These are phyloP conservation scores for Spodoptera littoralis DNA, from an alignment of 2,888 invertebrate species.

Conservation along the genomic window DNA sequence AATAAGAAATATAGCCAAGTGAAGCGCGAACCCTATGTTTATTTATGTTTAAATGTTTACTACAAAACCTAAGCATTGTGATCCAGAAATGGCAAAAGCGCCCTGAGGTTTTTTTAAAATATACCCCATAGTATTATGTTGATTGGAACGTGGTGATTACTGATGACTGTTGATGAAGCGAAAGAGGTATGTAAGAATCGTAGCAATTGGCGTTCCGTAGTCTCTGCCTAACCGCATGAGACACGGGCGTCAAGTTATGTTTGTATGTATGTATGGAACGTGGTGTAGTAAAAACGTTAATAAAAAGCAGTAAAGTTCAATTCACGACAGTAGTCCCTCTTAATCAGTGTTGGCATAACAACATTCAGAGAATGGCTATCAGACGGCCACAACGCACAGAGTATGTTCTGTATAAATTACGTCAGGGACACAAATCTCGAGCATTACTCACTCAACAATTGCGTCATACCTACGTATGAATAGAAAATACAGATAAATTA, in stretches of 20 bases:
- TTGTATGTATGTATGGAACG: not conserved
- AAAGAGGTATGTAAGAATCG: too few species aligned
- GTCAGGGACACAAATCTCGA: constrained; percentile 56
- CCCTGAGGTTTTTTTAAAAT: too few species aligned
- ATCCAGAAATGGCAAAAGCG: too few species aligned
- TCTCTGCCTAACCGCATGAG: too few species aligned
- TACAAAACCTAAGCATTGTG: too few species aligned
- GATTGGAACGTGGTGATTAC: too few species aligned
- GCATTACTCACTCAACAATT: constrained; percentile 53
- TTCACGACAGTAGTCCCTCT: constrained; percentile 54
- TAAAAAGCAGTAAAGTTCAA: constrained; percentile 53
- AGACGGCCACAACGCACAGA: constrained; percentile 40
- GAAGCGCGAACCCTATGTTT: too few species aligned
- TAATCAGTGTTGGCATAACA: constrained; percentile 61
- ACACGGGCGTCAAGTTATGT: too few species aligned
- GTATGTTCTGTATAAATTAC: constrained; percentile 52
- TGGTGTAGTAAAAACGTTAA: constrained; percentile 47
- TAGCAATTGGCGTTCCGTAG: too few species aligned
- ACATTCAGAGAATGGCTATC: constrained; percentile 59
- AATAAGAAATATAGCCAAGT: too few species aligned
- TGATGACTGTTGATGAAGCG: too few species aligned
- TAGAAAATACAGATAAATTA: constrained; percentile 53
- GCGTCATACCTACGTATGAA: constrained; percentile 47
- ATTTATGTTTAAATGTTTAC: too few species aligned
- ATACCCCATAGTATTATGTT: constrained; percentile 4